A percentile compares a stretch with the other conserved stretches of the same genome.
phyloP scores from a whole-genome alignment of 1,140 invertebrate genomes.

The Elysia chlorotica region DNA sequence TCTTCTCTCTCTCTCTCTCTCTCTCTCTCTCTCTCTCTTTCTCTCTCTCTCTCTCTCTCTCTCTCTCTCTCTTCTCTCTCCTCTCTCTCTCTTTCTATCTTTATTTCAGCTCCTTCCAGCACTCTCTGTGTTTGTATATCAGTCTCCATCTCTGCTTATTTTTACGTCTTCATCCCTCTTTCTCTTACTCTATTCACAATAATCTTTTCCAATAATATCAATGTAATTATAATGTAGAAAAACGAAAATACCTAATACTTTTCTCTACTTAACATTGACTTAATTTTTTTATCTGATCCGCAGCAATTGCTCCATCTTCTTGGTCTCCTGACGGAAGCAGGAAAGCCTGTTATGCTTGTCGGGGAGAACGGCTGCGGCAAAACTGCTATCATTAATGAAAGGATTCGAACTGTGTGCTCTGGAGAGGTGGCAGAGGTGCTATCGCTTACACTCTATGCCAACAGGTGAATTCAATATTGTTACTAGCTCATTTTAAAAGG shows the following conservation, averaged over 20 bases:
- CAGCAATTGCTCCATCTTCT: constrained; percentile 54
- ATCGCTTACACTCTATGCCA: constrained; percentile 56
- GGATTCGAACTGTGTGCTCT: constrained; percentile 60
- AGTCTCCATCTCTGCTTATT: background rate
- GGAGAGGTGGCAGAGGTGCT: constrained; percentile 61
- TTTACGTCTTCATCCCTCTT: too few relatives aligned
- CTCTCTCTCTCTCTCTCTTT: too few relatives aligned
- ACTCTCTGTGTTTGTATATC: background rate
- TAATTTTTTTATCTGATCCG: constrained; percentile 10
- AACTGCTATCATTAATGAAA: constrained; percentile 57
- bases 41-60: too few relatives aligned
- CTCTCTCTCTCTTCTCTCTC: too few relatives aligned
- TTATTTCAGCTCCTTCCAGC: too few relatives aligned
- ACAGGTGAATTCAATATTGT: constrained; percentile 56
- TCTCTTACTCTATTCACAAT: background rate
- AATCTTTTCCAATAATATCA: background rate
- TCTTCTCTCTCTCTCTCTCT: too few relatives aligned
- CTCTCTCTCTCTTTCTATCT: too few relatives aligned
- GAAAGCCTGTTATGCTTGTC: constrained; percentile 58
- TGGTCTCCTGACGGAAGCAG: constrained; percentile 54
- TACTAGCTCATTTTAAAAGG: too few relatives aligned
- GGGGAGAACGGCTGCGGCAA: constrained; percentile 62
- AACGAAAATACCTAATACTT: background rate
- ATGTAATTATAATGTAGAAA: background rate
- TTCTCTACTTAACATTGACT: background rate